Evolutionary conservation across 2,113 vertebrate genomes (phyloP), one percentile per base, ranked within the genome.

Genomic region (Brienomyrus longianalis): DNA sequence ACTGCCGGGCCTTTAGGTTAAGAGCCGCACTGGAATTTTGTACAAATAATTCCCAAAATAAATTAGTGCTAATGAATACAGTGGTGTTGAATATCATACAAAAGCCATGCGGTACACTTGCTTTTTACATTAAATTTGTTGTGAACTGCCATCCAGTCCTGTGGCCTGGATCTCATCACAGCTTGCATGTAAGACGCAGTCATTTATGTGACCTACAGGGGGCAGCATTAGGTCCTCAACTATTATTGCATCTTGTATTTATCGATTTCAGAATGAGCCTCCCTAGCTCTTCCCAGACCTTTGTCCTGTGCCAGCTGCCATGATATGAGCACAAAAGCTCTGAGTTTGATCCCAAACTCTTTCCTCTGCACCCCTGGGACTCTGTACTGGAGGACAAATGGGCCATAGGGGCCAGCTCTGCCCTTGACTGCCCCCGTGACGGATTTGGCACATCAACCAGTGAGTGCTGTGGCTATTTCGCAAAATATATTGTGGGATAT

Each of bases 391-490:
- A 47, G 85, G 90, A 86, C 88, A 91, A 91, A 91, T 91, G 90
- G 87, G 87, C 89, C 88, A 31, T 90, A 45, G 88, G 86, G 62
- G 66, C 70, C 77, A 56, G 90, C 89, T 74, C 56, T 88, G 86
- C 90, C 91, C 90, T 89, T 66, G 88, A 90, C 90, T 88, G 91
- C 90, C 56, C 89, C 89, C 15, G 87, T 92, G 91, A 93, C 91
- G 88, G 90, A 93, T 92, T 88, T 86, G 87, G 59, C 62, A 88
- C 90, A 91, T 92, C 91, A 91, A 86, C 91, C 92, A 92, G 92
- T 92, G 91, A 92, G 77, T 90, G 92, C 90, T 83, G 85, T 85
- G 89, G 91, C 89, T 86, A 92, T 93, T 90, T 90, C 83, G 89
- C 89, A 90, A 91, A 88, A 92, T 87, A 80, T 92, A 92, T 91